Percentiles rank a stretch among this genome's conserved stretches.
Evolutionary conservation across 1,140 invertebrate genomes (phyloP).

Genomic region (Hycleus phaleratus): DNA sequence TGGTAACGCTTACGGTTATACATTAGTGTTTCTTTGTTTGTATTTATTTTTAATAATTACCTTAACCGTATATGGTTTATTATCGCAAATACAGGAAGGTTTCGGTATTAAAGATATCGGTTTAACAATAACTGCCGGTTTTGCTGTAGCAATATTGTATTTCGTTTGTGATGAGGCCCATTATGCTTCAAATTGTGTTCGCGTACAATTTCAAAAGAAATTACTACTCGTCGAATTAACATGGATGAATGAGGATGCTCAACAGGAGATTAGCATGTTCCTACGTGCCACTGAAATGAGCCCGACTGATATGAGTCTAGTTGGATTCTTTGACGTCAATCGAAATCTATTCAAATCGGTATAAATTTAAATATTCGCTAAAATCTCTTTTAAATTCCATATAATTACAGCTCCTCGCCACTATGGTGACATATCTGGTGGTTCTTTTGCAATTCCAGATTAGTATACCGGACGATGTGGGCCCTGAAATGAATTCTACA

Average conservation of each 20-base stretch:
- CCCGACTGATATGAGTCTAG: conserved; percentile 57
- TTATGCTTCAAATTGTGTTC: conserved; percentile 48
- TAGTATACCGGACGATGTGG: conserved; percentile 51
- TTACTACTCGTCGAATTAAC: conserved; percentile 57
- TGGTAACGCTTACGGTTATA: conserved; percentile 53
- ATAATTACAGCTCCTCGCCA: conserved; percentile 49
- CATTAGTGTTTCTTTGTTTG: conserved; percentile 53
- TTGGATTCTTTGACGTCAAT: conserved; percentile 61
- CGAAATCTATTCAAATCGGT: conserved; percentile 59
- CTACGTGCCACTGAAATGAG: conserved; percentile 61
- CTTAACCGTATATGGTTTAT: conserved; percentile 56
- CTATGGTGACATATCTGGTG: conserved; percentile 63
- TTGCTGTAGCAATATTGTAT: conserved; percentile 52
- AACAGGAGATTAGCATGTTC: conserved; percentile 56
- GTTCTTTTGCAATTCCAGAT: conserved; percentile 63
- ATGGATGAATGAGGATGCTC: conserved; percentile 45
- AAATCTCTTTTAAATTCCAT: neutral
- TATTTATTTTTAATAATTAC: conserved; percentile 61
- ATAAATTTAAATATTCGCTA: neutral
- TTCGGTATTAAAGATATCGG: conserved; percentile 60
- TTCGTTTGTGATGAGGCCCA: conserved; percentile 61
- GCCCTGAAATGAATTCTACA: neutral
- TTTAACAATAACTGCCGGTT: conserved; percentile 52
- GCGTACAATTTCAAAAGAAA: conserved; percentile 61
- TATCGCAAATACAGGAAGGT: conserved; percentile 58